phyloP scores from a whole-genome alignment of 1,140 invertebrate genomes.

The Pseudomyrmex concolor region DNA sequence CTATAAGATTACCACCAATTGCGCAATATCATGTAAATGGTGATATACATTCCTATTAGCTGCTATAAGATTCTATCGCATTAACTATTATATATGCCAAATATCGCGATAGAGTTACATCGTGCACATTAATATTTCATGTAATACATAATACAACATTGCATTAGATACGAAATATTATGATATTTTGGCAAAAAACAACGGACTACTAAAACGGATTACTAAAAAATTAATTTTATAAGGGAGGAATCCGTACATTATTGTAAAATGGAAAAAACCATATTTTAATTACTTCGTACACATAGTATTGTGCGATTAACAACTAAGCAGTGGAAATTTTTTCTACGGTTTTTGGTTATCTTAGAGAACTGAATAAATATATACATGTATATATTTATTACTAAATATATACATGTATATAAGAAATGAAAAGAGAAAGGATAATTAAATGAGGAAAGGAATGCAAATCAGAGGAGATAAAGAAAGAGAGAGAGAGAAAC shows the following conservation, averaged over 20 bases:
- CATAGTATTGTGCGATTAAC: slow-evolving; percentile 57
- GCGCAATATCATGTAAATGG: slow-evolving; percentile 72
- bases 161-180: neutral
- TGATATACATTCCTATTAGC: slow-evolving; percentile 32
- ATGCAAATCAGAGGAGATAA: slow-evolving; percentile 15
- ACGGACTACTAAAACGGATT: neutral
- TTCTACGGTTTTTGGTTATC: slow-evolving; percentile 10
- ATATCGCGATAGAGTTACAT: neutral
- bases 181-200: neutral
- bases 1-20: slow-evolving; percentile 61
- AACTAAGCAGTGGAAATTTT: slow-evolving; percentile 74
- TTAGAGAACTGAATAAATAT: too few relatives aligned
- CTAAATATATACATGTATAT: neutral
- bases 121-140: too few relatives aligned
- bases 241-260: slow-evolving; percentile 49
- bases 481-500: neutral
- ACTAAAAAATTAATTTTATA: neutral
- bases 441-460: neutral
- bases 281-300: neutral
- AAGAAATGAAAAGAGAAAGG: slow-evolving; percentile 3
- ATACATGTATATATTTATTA: too few relatives aligned
- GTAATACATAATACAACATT: neutral
- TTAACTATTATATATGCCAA: neutral
- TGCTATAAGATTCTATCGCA: too few relatives aligned
- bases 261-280: neutral